Conservation (phyloP, 2,797 vertebrate species). For the Phylloscopus collybita region DNA sequence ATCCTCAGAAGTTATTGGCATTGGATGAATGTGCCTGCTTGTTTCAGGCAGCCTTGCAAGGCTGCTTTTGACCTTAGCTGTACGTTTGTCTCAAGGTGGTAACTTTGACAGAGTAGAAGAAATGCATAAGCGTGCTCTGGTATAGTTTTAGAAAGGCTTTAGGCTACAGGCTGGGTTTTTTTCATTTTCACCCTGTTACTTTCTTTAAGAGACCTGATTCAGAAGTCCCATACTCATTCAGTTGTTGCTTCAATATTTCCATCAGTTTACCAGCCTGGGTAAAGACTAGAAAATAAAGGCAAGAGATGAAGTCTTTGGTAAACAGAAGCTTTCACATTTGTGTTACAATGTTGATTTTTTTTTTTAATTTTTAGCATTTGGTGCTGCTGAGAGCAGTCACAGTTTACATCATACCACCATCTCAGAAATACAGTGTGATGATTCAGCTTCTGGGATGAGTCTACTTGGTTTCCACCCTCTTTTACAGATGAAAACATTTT, state of each 20-base stretch:
- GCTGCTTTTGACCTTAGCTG: not conserved
- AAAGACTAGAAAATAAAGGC: not conserved
- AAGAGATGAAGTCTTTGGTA: not conserved
- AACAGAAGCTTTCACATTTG: not conserved
- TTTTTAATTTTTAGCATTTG: not conserved
- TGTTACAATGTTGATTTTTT: not conserved
- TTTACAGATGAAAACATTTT: conserved; percentile 41
- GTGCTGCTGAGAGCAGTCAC: not conserved
- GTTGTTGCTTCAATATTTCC: not conserved
- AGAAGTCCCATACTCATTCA: not conserved
- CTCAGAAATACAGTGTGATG: not conserved
- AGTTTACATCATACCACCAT: not conserved
- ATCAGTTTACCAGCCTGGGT: not conserved
- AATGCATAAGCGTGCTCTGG: not conserved
- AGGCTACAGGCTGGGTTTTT: not conserved
- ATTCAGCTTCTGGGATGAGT: conserved; percentile 28
- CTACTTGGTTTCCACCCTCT: not conserved
- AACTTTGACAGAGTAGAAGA: not conserved
- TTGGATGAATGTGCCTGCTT: not conserved
- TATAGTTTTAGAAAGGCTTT: not conserved
- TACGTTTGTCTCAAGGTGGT: not conserved
- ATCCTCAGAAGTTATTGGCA: not conserved
- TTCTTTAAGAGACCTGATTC: not conserved
- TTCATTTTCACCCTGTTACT: not conserved
- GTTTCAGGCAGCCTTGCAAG: not conserved